Evolutionary conservation across 1,140 invertebrate genomes (phyloP).

Genomic region (Heterodera schachtii): DNA sequence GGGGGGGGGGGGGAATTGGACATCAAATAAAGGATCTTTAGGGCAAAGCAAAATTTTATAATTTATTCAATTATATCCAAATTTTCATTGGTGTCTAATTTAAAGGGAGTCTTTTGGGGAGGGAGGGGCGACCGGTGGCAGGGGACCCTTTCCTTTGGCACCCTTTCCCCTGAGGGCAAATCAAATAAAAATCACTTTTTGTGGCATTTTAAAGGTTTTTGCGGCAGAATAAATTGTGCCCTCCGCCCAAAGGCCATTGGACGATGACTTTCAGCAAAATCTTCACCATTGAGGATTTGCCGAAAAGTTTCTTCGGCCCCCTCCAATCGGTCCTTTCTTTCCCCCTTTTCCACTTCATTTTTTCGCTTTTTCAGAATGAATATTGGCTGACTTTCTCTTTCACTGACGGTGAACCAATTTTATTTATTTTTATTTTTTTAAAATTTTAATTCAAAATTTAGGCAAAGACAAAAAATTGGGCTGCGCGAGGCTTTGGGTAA

Average conservation of each 20-base stretch:
- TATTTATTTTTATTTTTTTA: background rate
- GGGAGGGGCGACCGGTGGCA: too few relatives aligned
- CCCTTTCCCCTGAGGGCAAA: too few relatives aligned
- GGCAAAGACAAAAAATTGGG: slow-evolving; percentile 54
- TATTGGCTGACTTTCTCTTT: slow-evolving; percentile 66
- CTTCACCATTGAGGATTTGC: slow-evolving; percentile 63
- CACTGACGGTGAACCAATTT: slow-evolving; percentile 60
- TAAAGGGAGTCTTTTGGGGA: too few relatives aligned
- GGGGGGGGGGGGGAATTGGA: too few relatives aligned
- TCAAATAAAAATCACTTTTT: too few relatives aligned
- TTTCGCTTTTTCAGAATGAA: slow-evolving; percentile 54
- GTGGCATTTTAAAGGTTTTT: slow-evolving; percentile 30
- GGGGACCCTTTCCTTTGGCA: too few relatives aligned
- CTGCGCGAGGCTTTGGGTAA: slow-evolving; percentile 63
- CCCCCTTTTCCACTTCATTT: background rate
- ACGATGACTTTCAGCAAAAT: slow-evolving; percentile 66
- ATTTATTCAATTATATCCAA: too few relatives aligned
- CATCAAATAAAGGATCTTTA: too few relatives aligned
- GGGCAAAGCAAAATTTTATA: too few relatives aligned
- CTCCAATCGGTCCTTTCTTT: slow-evolving; percentile 56
- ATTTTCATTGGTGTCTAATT: too few relatives aligned
- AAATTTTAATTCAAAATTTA: background rate
- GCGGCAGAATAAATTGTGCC: slow-evolving; percentile 60
- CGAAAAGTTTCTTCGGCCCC: slow-evolving; percentile 65
- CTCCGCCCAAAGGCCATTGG: slow-evolving; percentile 64